Conservation (phyloP, 2,797 vertebrate species). For the Parauchenoglanis punctatus region DNA sequence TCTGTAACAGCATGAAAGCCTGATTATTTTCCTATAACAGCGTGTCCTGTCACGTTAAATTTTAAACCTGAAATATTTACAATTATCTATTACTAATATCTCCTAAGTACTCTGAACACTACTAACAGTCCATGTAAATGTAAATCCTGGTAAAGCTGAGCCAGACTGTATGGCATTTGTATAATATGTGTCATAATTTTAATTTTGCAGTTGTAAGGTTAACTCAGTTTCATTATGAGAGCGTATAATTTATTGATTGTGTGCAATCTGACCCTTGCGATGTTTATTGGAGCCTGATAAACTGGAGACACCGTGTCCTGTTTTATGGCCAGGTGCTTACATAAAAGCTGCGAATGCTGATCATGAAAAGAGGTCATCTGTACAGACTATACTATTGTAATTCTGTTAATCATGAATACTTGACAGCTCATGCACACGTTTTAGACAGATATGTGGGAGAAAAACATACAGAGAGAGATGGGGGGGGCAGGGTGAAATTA, state of each 20-base stretch:
- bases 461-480: neutral
- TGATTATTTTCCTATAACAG: neutral
- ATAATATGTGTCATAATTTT: neutral
- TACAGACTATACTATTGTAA: neutral
- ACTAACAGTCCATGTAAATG: neutral
- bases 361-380: neutral
- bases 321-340: neutral
- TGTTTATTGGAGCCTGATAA: slow-evolving; percentile 33
- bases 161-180: neutral
- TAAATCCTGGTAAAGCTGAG: neutral
- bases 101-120: neutral
- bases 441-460: neutral
- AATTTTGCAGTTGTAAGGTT: neutral
- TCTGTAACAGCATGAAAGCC: neutral
- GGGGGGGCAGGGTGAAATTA: neutral
- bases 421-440: no score
- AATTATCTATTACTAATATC: neutral
- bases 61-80: neutral
- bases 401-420: neutral
- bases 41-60: neutral
- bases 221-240: neutral
- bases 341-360: neutral
- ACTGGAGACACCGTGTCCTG: neutral
- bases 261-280: neutral
- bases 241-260: neutral